These are phyloP conservation scores for Alethe diademata DNA, from an alignment of 2,113 vertebrate genomes.

Conservation along the genomic window DNA sequence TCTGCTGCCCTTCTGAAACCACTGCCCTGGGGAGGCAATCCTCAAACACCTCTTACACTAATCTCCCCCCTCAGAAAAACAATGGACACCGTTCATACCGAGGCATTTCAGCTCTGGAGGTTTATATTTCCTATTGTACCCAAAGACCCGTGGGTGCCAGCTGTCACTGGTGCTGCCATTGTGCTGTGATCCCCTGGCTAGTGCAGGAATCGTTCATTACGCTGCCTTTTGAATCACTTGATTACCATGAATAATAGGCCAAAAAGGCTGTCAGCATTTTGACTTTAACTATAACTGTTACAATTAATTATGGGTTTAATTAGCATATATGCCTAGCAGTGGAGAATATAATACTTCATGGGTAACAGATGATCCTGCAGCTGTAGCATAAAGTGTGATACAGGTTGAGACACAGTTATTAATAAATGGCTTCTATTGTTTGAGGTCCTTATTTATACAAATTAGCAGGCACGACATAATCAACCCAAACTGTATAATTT, in stretches of 20 bases:
- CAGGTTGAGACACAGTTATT: conserved; percentile 87
- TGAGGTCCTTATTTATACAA: conserved; percentile 94
- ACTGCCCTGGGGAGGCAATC: background rate
- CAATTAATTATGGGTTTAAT: conserved; percentile 97
- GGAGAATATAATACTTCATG: conserved; percentile 91
- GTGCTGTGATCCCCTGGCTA: conserved; percentile 77
- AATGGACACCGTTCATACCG: conserved; percentile 77
- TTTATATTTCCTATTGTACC: conserved; percentile 81
- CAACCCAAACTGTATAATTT: conserved; percentile 93
- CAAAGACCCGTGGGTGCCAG: conserved; percentile 80
- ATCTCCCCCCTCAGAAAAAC: conserved; percentile 69
- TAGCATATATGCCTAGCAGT: conserved; percentile 87
- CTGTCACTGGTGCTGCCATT: conserved; percentile 81
- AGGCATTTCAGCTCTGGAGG: conserved; percentile 75
- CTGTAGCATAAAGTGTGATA: conserved; percentile 79
- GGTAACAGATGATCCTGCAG: conserved; percentile 85
- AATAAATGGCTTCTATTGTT: conserved; percentile 91
- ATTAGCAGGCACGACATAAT: conserved; percentile 92
- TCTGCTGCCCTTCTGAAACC: background rate
- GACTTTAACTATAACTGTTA: conserved; percentile 91
- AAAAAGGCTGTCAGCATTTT: conserved; percentile 88
- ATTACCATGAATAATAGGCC: conserved; percentile 88
- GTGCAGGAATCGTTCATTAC: conserved; percentile 92
- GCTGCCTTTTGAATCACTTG: conserved; percentile 91
- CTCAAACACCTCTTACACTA: conserved; percentile 2